A percentile compares a stretch with the other conserved stretches of the same genome.
phyloP scores from a whole-genome alignment of 1,140 invertebrate genomes.

The Neotoxoptera formosana region DNA sequence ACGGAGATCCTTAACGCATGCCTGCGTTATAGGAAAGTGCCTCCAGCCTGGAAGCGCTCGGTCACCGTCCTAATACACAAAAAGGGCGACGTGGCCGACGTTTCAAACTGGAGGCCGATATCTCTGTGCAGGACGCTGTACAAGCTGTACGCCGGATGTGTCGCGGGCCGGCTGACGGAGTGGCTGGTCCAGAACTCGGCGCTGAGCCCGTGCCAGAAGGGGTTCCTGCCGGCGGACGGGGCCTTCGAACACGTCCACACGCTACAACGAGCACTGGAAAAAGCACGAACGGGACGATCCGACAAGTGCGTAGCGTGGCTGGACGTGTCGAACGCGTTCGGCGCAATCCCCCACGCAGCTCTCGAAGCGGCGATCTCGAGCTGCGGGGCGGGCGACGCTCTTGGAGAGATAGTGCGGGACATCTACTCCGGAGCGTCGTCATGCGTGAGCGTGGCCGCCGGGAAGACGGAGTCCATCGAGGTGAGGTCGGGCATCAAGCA shows the following conservation, averaged over 20 bases:
- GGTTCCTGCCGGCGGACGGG: too few relatives aligned
- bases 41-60: slow-evolving; percentile 59
- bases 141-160: slow-evolving; percentile 62
- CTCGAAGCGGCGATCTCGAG: too few relatives aligned
- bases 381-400: too few relatives aligned
- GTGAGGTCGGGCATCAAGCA: too few relatives aligned
- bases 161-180: slow-evolving; percentile 47
- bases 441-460: too few relatives aligned
- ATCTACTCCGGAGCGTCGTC: too few relatives aligned
- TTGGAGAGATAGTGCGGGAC: too few relatives aligned
- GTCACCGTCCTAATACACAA: slow-evolving; percentile 63
- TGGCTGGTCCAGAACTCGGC: slow-evolving; percentile 44
- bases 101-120: slow-evolving; percentile 57
- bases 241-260: background rate
- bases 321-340: background rate
- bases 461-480: too few relatives aligned
- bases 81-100: slow-evolving; percentile 60
- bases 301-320: slow-evolving; percentile 19
- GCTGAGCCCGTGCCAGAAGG: too few relatives aligned
- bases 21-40: slow-evolving; percentile 45
- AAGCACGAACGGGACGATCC: fast-evolving
- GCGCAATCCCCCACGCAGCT: too few relatives aligned
- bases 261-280: background rate
- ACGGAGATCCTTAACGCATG: slow-evolving; percentile 59
- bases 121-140: slow-evolving; percentile 61